Conservation (phyloP, 2,888 invertebrate species). For the Zygaena filipendulae region DNA sequence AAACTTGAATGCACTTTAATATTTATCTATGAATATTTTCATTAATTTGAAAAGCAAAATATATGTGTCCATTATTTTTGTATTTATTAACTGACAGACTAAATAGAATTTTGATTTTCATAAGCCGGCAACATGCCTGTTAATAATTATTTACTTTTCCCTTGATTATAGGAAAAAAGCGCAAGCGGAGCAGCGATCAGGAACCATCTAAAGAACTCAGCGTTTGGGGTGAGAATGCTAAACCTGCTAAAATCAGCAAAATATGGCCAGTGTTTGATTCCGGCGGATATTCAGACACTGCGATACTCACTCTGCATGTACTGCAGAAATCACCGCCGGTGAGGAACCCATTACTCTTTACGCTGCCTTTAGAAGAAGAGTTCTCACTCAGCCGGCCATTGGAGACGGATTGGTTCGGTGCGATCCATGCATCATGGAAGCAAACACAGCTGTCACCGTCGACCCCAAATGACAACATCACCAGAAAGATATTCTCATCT, state of each 20-base stretch:
- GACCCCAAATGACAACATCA: constrained; percentile 38
- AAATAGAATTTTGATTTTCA: no score
- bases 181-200: constrained; percentile 50
- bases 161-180: constrained; percentile 44
- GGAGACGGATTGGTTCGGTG: constrained; percentile 36
- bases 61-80: no score
- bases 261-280: constrained; percentile 65
- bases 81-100: no score
- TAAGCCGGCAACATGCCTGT: no score
- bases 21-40: no score
- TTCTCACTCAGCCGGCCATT: constrained; percentile 12
- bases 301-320: constrained; percentile 34
- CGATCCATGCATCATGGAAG: constrained; percentile 41
- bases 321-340: constrained; percentile 27
- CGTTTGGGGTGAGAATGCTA: constrained; percentile 35
- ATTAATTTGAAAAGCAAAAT: no score
- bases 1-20: no score
- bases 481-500: constrained; percentile 47
- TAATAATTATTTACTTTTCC: no score
- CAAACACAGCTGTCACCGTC: constrained; percentile 39
- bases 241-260: constrained; percentile 47
- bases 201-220: constrained; percentile 36
- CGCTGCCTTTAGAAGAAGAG: constrained; percentile 14
- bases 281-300: constrained; percentile 46
- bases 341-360: constrained; percentile 39